These are phyloP conservation scores for Cavia porcellus DNA, from an alignment of 2,113 vertebrate genomes.

Conservation along the genomic window DNA sequence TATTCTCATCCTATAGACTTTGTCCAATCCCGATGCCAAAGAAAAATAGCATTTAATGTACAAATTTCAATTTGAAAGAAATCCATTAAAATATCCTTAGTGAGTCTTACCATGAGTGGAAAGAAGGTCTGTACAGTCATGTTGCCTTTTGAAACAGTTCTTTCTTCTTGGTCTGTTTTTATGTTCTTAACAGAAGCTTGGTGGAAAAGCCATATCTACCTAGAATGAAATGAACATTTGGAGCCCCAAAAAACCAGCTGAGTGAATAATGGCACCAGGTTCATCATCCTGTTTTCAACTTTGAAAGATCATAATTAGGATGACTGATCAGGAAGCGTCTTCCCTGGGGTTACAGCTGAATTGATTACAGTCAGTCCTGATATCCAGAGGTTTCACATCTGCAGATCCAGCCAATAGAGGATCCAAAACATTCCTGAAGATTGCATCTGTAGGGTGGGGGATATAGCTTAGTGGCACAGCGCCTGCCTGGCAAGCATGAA, in stretches of 20 bases:
- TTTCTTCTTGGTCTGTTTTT: slow-evolving; percentile 46
- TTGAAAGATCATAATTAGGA: background rate
- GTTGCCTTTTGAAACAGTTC: background rate
- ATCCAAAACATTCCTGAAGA: background rate
- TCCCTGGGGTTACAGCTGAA: background rate
- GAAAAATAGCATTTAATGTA: slow-evolving; percentile 13
- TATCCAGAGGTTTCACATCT: background rate
- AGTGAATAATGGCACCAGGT: background rate
- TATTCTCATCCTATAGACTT: background rate
- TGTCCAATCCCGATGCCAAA: background rate
- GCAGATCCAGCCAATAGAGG: background rate
- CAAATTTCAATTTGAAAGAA: slow-evolving; percentile 17
- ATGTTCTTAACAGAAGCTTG: background rate
- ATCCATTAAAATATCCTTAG: background rate
- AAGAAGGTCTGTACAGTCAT: background rate
- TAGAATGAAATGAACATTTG: background rate
- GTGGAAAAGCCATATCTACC: slow-evolving; percentile 27
- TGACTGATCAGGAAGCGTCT: background rate
- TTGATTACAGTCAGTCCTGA: background rate
- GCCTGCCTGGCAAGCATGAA: too few relatives aligned
- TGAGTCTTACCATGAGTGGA: background rate
- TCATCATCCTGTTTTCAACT: background rate
- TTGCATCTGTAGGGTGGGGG: too few relatives aligned
- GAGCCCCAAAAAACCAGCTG: slow-evolving; percentile 22
- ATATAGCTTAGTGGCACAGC: too few relatives aligned